Evolutionary conservation across 2,113 vertebrate species (phyloP).

Genomic region (Motacilla alba): DNA sequence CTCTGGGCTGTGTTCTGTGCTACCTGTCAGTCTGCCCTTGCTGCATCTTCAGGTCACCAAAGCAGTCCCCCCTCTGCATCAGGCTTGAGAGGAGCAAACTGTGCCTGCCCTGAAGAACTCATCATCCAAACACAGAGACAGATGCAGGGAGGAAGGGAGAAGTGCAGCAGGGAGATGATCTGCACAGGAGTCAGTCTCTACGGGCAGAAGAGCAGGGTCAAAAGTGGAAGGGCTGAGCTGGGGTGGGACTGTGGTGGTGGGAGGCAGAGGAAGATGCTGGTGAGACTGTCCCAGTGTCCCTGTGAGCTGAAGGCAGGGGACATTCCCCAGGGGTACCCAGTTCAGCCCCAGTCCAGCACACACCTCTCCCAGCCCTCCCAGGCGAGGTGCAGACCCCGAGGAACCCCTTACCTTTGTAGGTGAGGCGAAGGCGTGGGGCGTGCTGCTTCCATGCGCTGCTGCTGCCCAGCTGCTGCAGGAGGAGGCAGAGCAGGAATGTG

Average conservation of each 20-base stretch:
- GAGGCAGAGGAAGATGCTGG: neutral
- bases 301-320: neutral
- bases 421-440: slow-evolving; percentile 55
- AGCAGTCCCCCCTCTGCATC: neutral
- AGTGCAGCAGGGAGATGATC: neutral
- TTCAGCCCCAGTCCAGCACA: neutral
- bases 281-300: neutral
- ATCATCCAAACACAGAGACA: neutral
- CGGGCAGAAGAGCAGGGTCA: neutral
- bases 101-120: neutral
- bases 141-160: neutral
- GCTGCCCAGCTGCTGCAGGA: neutral
- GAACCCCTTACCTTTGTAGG: slow-evolving; percentile 64
- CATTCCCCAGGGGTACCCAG: neutral
- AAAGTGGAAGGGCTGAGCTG: neutral
- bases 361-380: neutral
- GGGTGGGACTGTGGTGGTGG: neutral
- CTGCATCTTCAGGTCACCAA: neutral
- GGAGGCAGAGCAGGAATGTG: neutral
- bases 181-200: neutral
- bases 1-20: neutral
- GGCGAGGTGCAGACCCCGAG: neutral
- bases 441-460: slow-evolving; percentile 41
- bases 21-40: neutral
- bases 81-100: neutral